Evolutionary conservation across 2,113 vertebrate genomes (phyloP), one percentile per base, ranked within the genome.

Genomic region (Lampris incognitus): DNA sequence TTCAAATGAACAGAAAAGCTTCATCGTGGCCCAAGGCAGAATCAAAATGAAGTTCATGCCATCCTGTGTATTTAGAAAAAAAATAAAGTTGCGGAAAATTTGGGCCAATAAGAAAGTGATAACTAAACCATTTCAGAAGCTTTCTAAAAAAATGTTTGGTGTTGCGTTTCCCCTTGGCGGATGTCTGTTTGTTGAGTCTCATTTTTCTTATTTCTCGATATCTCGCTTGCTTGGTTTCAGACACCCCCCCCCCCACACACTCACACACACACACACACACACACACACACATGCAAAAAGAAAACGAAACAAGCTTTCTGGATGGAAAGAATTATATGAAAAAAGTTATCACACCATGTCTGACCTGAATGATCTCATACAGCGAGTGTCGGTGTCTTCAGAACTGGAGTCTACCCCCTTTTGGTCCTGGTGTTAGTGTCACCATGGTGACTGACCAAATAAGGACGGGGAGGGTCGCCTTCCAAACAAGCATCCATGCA

Each of bases 391-490:
- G 66, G 50, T 5, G n/a, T 74, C 5, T 74, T 9, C 55, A 52
- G 50, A 10, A 13, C 9, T 4, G 11, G 50, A 52, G 50, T 10
- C 50, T 46, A 2, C 65, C 37, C 57, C 13, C 54, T 81, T 56
- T 55, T 74, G 9, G 42, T 58, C 63, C 46, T 74, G 48, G 59
- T 76, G 64, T 76, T 57, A 54, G 48, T 38, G 56, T 75, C 50
- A 59, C 66, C 48, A 76, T 82, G 68, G 61, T 44, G 50, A 84
- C 67, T 65, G 40, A 69, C 83, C 85, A 87, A 86, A 90, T 82
- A 87, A 81, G 76, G 78, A 68, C 46, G 76, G 37, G 69, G 78
- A 71, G 75, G 71, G 72, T 83, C 75, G 67, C 52, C 59, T 71
- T 74, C 67, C 61, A 48, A 61, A 60, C 37, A 73, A 51, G 63